Conservation (phyloP, 2,113 vertebrate species). For the Lota lota region DNA sequence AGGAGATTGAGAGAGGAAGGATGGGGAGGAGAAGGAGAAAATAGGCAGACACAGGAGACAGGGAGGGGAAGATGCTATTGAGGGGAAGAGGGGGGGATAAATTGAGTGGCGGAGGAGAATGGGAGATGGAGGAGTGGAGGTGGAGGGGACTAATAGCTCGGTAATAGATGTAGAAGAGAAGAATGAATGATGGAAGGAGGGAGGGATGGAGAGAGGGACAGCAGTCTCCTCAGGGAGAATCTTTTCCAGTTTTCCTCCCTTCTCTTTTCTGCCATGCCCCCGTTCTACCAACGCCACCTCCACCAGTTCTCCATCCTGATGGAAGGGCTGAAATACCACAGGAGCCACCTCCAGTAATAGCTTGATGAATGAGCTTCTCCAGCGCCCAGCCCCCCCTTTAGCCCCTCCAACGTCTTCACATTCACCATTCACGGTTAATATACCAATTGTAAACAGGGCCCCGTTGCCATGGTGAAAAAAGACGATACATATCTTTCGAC, state of each 20-base stretch:
- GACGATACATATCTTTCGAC: no score
- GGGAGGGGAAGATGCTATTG: no score
- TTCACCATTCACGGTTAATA: no score
- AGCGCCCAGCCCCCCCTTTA: no score
- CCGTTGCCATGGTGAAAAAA: no score
- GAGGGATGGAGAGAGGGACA: neutral
- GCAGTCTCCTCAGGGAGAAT: constrained; percentile 53
- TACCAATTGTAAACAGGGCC: no score
- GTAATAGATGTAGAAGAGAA: neutral
- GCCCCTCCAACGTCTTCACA: neutral
- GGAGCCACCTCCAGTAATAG: constrained; percentile 73
- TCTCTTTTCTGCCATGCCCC: constrained; percentile 10
- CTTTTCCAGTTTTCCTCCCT: constrained; percentile 27
- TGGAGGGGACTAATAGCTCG: neutral
- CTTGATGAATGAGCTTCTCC: constrained; percentile 62
- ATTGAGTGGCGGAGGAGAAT: constrained; percentile 21
- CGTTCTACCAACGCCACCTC: no score
- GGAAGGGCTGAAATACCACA: constrained; percentile 71
- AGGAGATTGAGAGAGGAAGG: neutral
- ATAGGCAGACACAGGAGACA: no score
- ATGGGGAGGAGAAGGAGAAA: no score
- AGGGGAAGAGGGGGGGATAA: neutral
- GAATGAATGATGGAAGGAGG: neutral
- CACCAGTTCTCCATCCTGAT: constrained; percentile 28
- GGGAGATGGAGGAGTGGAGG: constrained; percentile 55